Evolutionary conservation across 2,888 invertebrate genomes (phyloP).

Genomic region (Eupithecia abbreviata): DNA sequence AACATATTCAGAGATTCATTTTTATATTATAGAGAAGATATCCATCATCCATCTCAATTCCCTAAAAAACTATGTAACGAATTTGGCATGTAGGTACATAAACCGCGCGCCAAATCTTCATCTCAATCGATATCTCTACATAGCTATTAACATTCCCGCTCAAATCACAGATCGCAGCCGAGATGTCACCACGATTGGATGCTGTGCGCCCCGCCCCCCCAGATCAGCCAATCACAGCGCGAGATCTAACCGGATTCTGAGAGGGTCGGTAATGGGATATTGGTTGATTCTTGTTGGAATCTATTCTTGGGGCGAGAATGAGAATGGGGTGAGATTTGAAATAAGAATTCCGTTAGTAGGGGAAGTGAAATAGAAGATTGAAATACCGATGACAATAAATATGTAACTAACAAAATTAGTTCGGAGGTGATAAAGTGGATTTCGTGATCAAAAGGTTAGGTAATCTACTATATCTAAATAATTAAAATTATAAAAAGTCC

Average conservation of each 20-base stretch:
- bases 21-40: too few relatives aligned
- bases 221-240: constrained; percentile 61
- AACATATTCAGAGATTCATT: too few relatives aligned
- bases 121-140: constrained; percentile 31
- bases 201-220: constrained; percentile 62
- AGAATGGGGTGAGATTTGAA: not conserved
- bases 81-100: not conserved
- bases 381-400: too few relatives aligned
- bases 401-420: too few relatives aligned
- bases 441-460: too few relatives aligned
- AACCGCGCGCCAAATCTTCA: constrained; percentile 17
- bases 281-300: not conserved
- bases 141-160: constrained; percentile 31
- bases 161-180: constrained; percentile 42
- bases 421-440: too few relatives aligned
- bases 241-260: constrained; percentile 43
- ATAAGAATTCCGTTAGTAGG: not conserved
- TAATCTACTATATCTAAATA: too few relatives aligned
- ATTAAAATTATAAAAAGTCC: too few relatives aligned
- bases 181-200: constrained; percentile 62
- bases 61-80: not conserved
- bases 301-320: not conserved
- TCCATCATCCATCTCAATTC: not conserved
- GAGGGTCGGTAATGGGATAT: not conserved
- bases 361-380: not conserved